These are phyloP conservation scores for Charina bottae DNA, from an alignment of 2,113 vertebrate species.

Conservation along the genomic window DNA sequence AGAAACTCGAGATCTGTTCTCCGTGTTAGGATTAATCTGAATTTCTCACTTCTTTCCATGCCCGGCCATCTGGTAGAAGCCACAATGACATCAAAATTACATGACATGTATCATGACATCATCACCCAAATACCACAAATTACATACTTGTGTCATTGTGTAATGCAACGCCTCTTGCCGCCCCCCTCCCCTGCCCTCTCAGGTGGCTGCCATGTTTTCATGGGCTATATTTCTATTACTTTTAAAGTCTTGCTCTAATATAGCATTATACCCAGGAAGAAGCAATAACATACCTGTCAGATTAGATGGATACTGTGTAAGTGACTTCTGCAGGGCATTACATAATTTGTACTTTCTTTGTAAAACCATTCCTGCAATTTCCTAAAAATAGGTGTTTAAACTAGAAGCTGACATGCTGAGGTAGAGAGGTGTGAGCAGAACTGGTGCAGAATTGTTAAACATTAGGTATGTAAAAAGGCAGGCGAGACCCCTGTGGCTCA, in stretches of 20 bases:
- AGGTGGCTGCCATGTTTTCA: background rate
- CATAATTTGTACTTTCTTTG: conserved; percentile 66
- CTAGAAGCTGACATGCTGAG: conserved; percentile 67
- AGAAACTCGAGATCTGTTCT: background rate
- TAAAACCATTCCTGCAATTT: conserved; percentile 61
- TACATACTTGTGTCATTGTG: background rate
- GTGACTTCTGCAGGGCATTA: conserved; percentile 47
- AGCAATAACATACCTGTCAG: conserved; percentile 61
- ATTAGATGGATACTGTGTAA: conserved; percentile 44
- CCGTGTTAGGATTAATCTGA: background rate
- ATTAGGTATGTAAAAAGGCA: conserved; percentile 62
- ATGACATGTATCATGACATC: background rate
- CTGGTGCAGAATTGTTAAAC: conserved; percentile 59
- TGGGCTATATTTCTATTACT: background rate
- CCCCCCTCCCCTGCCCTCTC: background rate
- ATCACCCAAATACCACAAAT: background rate
- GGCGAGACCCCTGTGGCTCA: conserved; percentile 73
- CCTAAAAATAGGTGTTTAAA: conserved; percentile 66
- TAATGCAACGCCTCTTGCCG: background rate
- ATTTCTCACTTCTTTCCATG: background rate
- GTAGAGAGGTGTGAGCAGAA: conserved; percentile 65
- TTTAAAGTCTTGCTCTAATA: conserved; percentile 22
- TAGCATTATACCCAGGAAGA: conserved; percentile 12
- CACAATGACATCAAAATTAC: background rate
- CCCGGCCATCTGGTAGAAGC: background rate